Percentiles rank a stretch among this genome's conserved stretches.
Conservation (phyloP, 2,113 vertebrate genomes). For the Paramisgurnus dabryanus region DNA sequence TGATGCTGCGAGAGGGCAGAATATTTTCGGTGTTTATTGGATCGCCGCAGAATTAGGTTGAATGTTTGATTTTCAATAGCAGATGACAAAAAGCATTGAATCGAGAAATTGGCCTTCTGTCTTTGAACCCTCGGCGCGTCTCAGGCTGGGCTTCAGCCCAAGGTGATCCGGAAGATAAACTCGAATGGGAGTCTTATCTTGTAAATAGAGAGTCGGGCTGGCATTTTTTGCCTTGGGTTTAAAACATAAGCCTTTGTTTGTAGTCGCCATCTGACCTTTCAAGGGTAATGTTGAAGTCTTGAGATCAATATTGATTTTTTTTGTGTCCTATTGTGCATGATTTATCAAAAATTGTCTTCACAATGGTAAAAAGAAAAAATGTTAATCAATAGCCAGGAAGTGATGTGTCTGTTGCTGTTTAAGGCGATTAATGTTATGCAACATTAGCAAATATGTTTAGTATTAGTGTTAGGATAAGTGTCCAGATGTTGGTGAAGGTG, state of each 20-base stretch:
- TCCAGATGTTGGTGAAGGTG: too few relatives aligned
- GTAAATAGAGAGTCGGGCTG: slow-evolving; percentile 48
- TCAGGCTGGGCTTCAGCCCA: slow-evolving; percentile 32
- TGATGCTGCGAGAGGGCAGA: background rate
- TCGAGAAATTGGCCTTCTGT: slow-evolving; percentile 44
- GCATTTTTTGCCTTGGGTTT: slow-evolving; percentile 16
- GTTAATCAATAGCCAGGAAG: too few relatives aligned
- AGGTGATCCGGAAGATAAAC: slow-evolving; percentile 65
- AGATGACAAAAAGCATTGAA: slow-evolving; percentile 35
- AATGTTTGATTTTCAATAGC: slow-evolving; percentile 30
- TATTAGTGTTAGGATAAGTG: too few relatives aligned
- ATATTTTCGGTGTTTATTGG: slow-evolving; percentile 6
- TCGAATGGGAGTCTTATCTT: slow-evolving; percentile 55
- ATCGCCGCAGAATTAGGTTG: slow-evolving; percentile 19
- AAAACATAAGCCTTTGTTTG: slow-evolving; percentile 3
- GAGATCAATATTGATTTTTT: background rate
- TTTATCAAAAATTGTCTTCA: too few relatives aligned
- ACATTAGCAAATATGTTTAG: too few relatives aligned
- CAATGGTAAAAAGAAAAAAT: too few relatives aligned
- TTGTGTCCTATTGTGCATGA: background rate
- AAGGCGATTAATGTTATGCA: too few relatives aligned
- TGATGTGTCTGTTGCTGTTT: too few relatives aligned
- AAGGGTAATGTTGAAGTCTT: background rate
- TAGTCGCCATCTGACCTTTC: background rate
- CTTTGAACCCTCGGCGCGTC: slow-evolving; percentile 8